phyloP scores from a whole-genome alignment of 2,888 invertebrate species.

The Strigamia maritima region DNA sequence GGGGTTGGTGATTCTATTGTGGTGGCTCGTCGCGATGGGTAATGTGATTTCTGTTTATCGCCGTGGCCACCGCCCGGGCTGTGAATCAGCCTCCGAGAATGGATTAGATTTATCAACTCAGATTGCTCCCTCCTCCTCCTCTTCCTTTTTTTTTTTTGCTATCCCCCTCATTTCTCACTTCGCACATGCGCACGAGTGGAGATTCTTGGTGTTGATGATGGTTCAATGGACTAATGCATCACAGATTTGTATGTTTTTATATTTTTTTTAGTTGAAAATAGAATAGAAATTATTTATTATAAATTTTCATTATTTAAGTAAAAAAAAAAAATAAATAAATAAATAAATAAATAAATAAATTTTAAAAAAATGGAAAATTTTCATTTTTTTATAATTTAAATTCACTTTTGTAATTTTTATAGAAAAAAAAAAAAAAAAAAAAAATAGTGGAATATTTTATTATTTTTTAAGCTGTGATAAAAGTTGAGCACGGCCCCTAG shows the following conservation, averaged over 20 bases:
- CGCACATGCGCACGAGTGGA: neutral
- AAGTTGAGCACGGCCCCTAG: neutral
- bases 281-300: too few species aligned
- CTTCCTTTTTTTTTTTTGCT: neutral
- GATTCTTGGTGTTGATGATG: neutral
- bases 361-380: too few species aligned
- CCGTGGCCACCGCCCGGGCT: constrained; percentile 4
- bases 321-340: too few species aligned
- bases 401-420: too few species aligned
- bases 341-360: too few species aligned
- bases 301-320: too few species aligned
- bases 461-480: neutral
- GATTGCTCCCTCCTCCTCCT: neutral
- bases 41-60: constrained; percentile 4
- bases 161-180: neutral
- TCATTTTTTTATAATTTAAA: too few species aligned
- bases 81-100: neutral
- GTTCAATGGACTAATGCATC: neutral
- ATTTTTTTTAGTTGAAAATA: too few species aligned
- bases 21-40: constrained; percentile 4
- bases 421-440: too few species aligned
- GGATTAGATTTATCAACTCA: constrained; percentile 4
- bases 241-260: neutral
- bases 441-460: too few species aligned
- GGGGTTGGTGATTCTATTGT: neutral